Evolutionary conservation across 2,888 invertebrate genomes (phyloP).

Genomic region (Eretmocerus hayati): DNA sequence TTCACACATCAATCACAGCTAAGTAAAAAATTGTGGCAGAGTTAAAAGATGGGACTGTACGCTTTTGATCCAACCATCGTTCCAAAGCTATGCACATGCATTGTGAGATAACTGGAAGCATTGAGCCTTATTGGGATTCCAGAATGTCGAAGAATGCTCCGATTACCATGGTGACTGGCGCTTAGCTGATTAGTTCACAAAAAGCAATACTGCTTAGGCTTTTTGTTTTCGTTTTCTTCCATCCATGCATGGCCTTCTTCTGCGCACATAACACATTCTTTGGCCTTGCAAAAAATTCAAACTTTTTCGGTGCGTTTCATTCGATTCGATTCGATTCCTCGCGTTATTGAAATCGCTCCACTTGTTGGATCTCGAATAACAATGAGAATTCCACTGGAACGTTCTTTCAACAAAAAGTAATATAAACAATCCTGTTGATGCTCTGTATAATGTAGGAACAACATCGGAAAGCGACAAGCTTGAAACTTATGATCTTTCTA

Average conservation of each 20-base stretch:
- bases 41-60: not conserved
- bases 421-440: too few relatives aligned
- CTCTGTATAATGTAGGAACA: too few relatives aligned
- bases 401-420: too few relatives aligned
- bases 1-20: slow-evolving; percentile 21
- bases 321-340: too few relatives aligned
- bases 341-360: slow-evolving; percentile 21
- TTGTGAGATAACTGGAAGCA: slow-evolving; percentile 1
- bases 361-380: too few relatives aligned
- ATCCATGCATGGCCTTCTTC: not conserved
- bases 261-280: not conserved
- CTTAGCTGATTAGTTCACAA: slow-evolving; percentile 20
- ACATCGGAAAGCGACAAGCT: too few relatives aligned
- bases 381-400: too few relatives aligned
- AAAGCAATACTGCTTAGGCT: too few relatives aligned
- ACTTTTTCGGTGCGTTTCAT: too few relatives aligned
- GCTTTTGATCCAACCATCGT: not conserved
- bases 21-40: slow-evolving; percentile 1
- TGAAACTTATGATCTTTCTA: too few relatives aligned
- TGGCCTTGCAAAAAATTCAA: slow-evolving; percentile 13
- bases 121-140: slow-evolving; percentile 15
- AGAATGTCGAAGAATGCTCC: slow-evolving; percentile 15
- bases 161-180: slow-evolving; percentile 21
- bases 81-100: slow-evolving; percentile 5
- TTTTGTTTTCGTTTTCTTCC: too few relatives aligned